A percentile compares a stretch with the other conserved stretches of the same genome.
These are phyloP conservation scores for Danaus plexippus DNA, from an alignment of 1,140 invertebrate species.

Conservation along the genomic window DNA sequence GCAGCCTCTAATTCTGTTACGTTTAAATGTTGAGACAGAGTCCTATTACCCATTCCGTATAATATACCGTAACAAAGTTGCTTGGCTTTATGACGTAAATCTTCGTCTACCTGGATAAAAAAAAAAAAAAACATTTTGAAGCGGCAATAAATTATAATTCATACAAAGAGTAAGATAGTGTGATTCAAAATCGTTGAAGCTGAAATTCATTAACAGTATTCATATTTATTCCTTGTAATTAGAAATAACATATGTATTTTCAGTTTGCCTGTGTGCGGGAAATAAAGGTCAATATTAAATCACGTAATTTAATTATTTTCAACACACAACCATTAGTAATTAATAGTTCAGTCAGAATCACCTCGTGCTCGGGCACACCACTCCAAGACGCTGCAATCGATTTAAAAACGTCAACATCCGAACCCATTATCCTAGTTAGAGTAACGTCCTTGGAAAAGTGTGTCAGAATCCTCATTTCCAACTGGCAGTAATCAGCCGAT, in stretches of 20 bases:
- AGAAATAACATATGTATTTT: too few relatives aligned
- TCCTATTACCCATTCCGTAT: constrained; percentile 95
- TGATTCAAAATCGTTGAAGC: too few relatives aligned
- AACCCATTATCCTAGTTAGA: constrained; percentile 80
- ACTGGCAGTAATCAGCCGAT: constrained; percentile 95
- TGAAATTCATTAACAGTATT: too few relatives aligned
- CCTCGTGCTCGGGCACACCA: constrained; percentile 74
- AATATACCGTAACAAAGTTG: constrained; percentile 97
- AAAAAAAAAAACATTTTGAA: neutral
- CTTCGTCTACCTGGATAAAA: constrained; percentile 75
- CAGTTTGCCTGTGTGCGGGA: too few relatives aligned
- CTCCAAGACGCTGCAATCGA: constrained; percentile 90
- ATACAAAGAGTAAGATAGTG: too few relatives aligned
- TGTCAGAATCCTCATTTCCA: constrained; percentile 94
- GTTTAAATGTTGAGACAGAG: constrained; percentile 85
- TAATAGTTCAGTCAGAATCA: constrained; percentile 37
- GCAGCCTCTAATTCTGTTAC: constrained; percentile 87
- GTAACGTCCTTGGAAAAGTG: constrained; percentile 88
- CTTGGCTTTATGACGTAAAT: constrained; percentile 89
- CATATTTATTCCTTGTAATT: too few relatives aligned
- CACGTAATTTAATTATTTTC: too few relatives aligned
- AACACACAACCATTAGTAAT: too few relatives aligned
- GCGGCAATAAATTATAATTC: neutral
- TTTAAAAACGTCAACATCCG: constrained; percentile 88
- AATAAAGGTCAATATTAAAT: too few relatives aligned